Conservation (phyloP, 2,797 vertebrate genomes). For the Thamnophis elegans region DNA sequence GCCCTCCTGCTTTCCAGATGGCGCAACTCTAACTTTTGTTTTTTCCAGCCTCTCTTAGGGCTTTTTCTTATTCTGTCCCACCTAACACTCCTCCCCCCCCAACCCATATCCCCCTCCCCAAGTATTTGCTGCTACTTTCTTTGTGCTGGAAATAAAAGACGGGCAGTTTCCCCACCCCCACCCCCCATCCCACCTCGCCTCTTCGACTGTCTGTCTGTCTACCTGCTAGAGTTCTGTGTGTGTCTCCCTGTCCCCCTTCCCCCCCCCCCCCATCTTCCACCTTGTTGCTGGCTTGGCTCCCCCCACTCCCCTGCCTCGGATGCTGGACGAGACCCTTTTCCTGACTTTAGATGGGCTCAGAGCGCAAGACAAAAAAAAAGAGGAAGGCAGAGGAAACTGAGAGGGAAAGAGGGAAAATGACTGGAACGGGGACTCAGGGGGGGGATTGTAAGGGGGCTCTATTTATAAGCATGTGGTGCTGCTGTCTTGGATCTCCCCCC, state of each 20-base stretch:
- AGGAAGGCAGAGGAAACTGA: neutral
- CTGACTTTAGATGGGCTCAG: constrained; percentile 24
- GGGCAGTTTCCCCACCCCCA: constrained; percentile 8
- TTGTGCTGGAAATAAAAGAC: constrained; percentile 59
- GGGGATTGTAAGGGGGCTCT: constrained; percentile 29
- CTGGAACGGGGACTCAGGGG: neutral
- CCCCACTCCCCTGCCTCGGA: too few species aligned
- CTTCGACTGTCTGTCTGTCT: neutral
- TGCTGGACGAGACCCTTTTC: constrained; percentile 12
- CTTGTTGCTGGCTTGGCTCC: neutral
- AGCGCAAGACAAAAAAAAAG: constrained; percentile 20
- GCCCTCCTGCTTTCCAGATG: constrained; percentile 15
- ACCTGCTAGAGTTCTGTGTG: constrained; percentile 31
- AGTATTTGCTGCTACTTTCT: constrained; percentile 66
- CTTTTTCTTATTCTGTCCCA: neutral
- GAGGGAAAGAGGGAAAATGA: constrained; percentile 19
- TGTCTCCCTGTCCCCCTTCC: constrained; percentile 14
- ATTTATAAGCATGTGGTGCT: constrained; percentile 51
- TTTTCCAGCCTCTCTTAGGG: constrained; percentile 46
- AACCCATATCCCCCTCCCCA: too few species aligned
- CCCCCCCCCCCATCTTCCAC: constrained; percentile 8
- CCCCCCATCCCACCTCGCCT: neutral
- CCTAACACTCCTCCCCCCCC: too few species aligned
- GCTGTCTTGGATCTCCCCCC: constrained; percentile 23
- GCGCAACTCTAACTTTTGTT: constrained; percentile 44